Percentiles rank a stretch among this genome's conserved stretches.
Conservation (phyloP, 2,888 invertebrate genomes). For the Cheilosia vulpina region DNA sequence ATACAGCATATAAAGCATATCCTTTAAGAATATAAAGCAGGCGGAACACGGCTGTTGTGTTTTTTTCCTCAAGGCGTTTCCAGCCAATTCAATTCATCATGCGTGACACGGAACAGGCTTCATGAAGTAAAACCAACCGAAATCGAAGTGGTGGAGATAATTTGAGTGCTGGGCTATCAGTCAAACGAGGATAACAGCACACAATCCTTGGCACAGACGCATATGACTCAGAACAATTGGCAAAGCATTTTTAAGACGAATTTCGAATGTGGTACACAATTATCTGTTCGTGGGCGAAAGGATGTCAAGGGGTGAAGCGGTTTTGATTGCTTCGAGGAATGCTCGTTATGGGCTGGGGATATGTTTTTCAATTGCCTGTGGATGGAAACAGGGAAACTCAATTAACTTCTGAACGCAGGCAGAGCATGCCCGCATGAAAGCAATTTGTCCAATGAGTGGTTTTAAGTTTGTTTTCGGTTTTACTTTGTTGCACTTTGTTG, state of each 20-base stretch:
- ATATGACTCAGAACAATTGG: constrained; percentile 4
- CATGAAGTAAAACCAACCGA: not conserved
- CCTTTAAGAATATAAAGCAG: constrained; percentile 32
- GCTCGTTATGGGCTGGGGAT: not conserved
- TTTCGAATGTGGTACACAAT: not conserved
- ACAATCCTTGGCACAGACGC: not conserved
- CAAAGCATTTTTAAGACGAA: constrained; percentile 12
- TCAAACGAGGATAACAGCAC: not conserved
- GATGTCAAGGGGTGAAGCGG: not conserved
- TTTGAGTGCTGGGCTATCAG: constrained; percentile 17
- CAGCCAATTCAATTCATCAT: constrained; percentile 18
- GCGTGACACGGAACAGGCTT: constrained; percentile 23
- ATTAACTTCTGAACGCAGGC: constrained; percentile 38
- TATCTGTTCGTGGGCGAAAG: not conserved
- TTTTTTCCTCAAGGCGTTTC: constrained; percentile 21
- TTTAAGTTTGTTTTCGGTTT: constrained; percentile 15
- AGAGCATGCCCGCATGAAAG: constrained; percentile 5
- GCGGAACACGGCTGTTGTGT: not conserved
- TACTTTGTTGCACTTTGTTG: constrained; percentile 19
- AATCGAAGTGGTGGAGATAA: not conserved
- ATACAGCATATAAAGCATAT: not conserved
- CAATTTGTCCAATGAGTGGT: constrained; percentile 11
- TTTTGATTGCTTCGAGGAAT: constrained; percentile 44
- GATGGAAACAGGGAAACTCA: constrained; percentile 43
- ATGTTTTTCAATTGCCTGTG: constrained; percentile 25